Base-by-base conservation (phyloP, 2,797 vertebrate species). In the Peromyscus melanophrys region DNA sequence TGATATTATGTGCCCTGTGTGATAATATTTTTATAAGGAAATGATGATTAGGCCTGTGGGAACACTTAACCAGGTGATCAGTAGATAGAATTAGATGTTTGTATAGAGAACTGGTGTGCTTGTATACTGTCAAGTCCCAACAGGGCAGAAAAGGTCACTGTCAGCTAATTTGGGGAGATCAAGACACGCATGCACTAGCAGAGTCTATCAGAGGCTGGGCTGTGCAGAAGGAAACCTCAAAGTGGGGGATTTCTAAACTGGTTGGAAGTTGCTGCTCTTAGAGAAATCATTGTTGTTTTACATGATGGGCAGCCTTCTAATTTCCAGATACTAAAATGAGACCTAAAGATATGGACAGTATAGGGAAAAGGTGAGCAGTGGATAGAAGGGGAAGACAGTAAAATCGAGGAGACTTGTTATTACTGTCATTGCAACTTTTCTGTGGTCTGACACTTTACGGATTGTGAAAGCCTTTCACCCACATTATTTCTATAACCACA, bases 271-370 rank as follows among this genome's bases (percentile, higher is more conserved):
- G 19, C n/a, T 29, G 7, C 10, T 3, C 7, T 55, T 52, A 1
- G 63, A 34, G 37, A 82, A 88, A 90, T 46, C 92, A 34, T 73
- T 75, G 12, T 46, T 73, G 21, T 85, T 86, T 40, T 34, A 69
- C 75, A 84, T 1, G 43, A 69, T 49, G 3, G 29, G 91, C 49
- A 71, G 23, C 25, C 43, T 90, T 89, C 84, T 37, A 89, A 59
- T 87, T 89, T 92, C 11, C 73, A 90, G 63, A 94, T 69, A 89
- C 7, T 65, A 59, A 95, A 90, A 91, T 81, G 37, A 77, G 89
- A 6, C 73, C 31, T 90, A 85, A n/a, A 57, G n/a, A 75, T 65
- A 34, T 77, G n/a, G 3, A 23, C 25, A 78, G 34, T 29, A 57
- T 52, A 85, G 34, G 49, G 92, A 73, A 78, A 31, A 29, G 10